A percentile compares a stretch with the other conserved stretches of the same genome.
Conservation (phyloP, 2,797 vertebrate species). For the Pseudochirops corinnae region DNA sequence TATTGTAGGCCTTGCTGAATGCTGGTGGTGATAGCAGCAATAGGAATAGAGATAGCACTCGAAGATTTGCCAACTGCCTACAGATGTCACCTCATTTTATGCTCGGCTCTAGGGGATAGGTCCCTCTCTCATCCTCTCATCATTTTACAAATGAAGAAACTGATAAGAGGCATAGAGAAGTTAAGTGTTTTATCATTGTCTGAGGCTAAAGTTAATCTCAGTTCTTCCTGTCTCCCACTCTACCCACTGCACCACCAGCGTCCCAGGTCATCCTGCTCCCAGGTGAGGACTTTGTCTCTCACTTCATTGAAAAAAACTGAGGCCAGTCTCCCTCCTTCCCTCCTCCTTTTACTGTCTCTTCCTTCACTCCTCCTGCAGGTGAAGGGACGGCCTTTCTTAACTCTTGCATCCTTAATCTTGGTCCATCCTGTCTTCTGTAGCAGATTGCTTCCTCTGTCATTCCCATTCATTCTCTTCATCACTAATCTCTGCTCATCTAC, state of each 20-base stretch:
- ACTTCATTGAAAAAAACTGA: neutral
- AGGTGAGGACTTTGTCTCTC: neutral
- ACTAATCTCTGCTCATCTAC: neutral
- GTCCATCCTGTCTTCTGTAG: neutral
- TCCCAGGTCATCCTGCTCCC: neutral
- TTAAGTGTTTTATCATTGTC: neutral
- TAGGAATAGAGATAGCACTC: neutral
- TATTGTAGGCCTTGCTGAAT: neutral
- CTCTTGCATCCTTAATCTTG: neutral
- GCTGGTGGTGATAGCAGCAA: neutral
- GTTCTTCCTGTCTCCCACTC: neutral
- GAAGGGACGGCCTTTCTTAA: neutral
- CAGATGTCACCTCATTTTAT: neutral
- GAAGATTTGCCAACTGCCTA: neutral
- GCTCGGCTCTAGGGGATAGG: neutral
- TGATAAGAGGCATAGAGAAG: neutral
- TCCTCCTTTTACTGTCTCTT: neutral
- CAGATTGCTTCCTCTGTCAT: neutral
- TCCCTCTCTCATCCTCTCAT: neutral
- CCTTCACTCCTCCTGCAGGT: neutral
- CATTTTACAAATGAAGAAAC: neutral
- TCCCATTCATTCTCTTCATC: neutral
- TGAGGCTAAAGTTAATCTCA: neutral
- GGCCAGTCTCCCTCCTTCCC: neutral
- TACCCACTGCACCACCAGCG: neutral